Evolutionary conservation across 2,797 vertebrate species (phyloP).

Genomic region (Labeo calbasu): DNA sequence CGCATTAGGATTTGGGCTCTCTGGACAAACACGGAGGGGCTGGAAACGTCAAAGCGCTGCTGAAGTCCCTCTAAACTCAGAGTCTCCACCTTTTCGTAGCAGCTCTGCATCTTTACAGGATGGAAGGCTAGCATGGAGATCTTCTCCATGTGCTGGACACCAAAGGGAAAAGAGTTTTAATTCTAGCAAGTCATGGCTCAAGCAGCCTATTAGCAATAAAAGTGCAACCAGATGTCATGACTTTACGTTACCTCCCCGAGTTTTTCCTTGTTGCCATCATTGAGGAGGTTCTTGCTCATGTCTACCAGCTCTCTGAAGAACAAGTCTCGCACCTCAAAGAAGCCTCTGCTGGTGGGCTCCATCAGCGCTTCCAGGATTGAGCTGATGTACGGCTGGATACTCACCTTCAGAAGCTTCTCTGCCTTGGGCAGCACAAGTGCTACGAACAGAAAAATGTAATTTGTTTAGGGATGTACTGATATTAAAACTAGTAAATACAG

Average conservation of each 20-base stretch:
- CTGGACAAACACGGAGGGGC: slow-evolving; percentile 90
- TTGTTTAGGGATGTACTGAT: not conserved
- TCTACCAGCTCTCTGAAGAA: slow-evolving; percentile 93
- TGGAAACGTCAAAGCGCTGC: slow-evolving; percentile 92
- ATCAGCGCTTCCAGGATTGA: slow-evolving; percentile 95
- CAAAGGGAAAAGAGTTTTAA: not conserved
- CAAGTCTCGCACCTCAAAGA: slow-evolving; percentile 87
- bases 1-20: slow-evolving; percentile 96
- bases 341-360: slow-evolving; percentile 93
- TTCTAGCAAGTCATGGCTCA: not conserved
- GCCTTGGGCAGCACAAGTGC: slow-evolving; percentile 88
- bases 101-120: slow-evolving; percentile 94
- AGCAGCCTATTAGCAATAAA: not conserved
- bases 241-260: slow-evolving; percentile 84
- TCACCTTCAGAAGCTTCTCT: slow-evolving; percentile 90
- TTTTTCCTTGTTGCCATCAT: slow-evolving; percentile 86
- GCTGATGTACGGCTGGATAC: slow-evolving; percentile 91
- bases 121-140: slow-evolving; percentile 93
- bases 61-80: slow-evolving; percentile 93
- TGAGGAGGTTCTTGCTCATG: slow-evolving; percentile 91
- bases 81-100: slow-evolving; percentile 91
- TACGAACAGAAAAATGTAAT: slow-evolving; percentile 59
- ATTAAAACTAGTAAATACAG: not conserved
- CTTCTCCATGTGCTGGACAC: slow-evolving; percentile 86
- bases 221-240: not conserved